These are phyloP conservation scores for Chloroclystis v-ata DNA, from an alignment of 2,888 invertebrate genomes.

Conservation along the genomic window DNA sequence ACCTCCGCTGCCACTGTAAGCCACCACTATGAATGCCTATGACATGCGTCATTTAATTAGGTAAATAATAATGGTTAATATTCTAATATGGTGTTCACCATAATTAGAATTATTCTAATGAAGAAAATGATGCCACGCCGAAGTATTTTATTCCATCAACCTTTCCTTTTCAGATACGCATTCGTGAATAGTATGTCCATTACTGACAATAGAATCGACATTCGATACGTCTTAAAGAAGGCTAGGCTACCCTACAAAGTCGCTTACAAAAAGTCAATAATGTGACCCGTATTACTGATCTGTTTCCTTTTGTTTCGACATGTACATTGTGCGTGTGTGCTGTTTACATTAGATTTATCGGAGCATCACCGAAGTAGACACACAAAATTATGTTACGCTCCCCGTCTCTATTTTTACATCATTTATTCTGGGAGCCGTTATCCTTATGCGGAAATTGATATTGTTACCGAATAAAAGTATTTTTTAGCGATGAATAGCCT, in stretches of 20 bases:
- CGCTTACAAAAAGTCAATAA: slow-evolving; percentile 34
- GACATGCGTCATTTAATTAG: too few species aligned
- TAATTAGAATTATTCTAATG: too few species aligned
- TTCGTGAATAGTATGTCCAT: too few species aligned
- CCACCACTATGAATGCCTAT: too few species aligned
- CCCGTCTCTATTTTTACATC: slow-evolving; percentile 51
- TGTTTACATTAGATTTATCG: slow-evolving; percentile 62
- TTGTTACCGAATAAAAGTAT: slow-evolving; percentile 26
- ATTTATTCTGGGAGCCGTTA: slow-evolving; percentile 47
- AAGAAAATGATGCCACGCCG: too few species aligned
- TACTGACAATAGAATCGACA: slow-evolving; percentile 1
- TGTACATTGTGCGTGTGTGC: slow-evolving; percentile 36
- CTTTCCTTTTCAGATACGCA: too few species aligned
- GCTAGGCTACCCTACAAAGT: slow-evolving; percentile 15
- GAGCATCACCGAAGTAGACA: slow-evolving; percentile 41
- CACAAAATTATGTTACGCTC: slow-evolving; percentile 52
- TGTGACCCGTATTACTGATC: slow-evolving; percentile 31
- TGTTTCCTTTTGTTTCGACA: slow-evolving; percentile 38
- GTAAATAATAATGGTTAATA: too few species aligned
- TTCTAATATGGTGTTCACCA: too few species aligned
- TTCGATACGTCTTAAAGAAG: slow-evolving; percentile 11
- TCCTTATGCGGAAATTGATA: slow-evolving; percentile 40
- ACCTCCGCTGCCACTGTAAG: too few species aligned
- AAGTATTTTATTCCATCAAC: too few species aligned
- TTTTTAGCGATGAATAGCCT: slow-evolving; percentile 10